These are phyloP conservation scores for Zygothrica quintamaculata DNA, from an alignment of 2,888 invertebrate species.

Conservation along the genomic window DNA sequence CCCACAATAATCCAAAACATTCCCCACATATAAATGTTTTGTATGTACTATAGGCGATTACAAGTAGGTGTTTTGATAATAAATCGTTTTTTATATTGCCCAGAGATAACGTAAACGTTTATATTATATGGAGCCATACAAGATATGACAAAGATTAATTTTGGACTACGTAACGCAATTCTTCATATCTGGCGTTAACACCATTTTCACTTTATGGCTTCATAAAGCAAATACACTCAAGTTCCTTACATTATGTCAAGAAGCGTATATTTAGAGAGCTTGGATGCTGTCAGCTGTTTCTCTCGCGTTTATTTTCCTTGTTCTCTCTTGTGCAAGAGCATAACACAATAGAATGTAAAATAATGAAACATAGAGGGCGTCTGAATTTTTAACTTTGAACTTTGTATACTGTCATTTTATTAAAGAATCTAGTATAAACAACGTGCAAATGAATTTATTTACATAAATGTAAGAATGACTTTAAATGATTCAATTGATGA, in stretches of 20 bases:
- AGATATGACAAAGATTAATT: slow-evolving; percentile 35
- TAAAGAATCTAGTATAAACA: background rate
- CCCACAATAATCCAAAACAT: slow-evolving; percentile 50
- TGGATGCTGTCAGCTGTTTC: slow-evolving; percentile 27
- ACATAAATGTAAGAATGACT: background rate
- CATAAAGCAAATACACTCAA: slow-evolving; percentile 13
- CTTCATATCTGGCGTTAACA: background rate
- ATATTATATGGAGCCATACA: slow-evolving; percentile 33
- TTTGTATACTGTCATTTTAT: slow-evolving; percentile 3
- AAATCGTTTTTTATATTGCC: slow-evolving; percentile 65
- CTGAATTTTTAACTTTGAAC: background rate
- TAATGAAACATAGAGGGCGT: slow-evolving; percentile 6
- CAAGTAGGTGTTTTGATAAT: slow-evolving; percentile 73
- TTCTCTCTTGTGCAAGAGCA: slow-evolving; percentile 10
- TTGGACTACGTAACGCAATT: slow-evolving; percentile 9
- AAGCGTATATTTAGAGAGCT: slow-evolving; percentile 49
- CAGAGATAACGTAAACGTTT: slow-evolving; percentile 56
- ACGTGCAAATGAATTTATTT: no score
- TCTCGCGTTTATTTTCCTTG: slow-evolving; percentile 19
- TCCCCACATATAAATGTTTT: slow-evolving; percentile 58
- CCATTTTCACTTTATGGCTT: slow-evolving; percentile 38
- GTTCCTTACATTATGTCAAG: slow-evolving; percentile 34
- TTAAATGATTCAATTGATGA: slow-evolving; percentile 9
- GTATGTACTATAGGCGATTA: slow-evolving; percentile 40
- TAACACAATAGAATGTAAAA: background rate